These are phyloP conservation scores for Halichoeres trimaculatus DNA, from an alignment of 2,113 vertebrate species.

Conservation along the genomic window DNA sequence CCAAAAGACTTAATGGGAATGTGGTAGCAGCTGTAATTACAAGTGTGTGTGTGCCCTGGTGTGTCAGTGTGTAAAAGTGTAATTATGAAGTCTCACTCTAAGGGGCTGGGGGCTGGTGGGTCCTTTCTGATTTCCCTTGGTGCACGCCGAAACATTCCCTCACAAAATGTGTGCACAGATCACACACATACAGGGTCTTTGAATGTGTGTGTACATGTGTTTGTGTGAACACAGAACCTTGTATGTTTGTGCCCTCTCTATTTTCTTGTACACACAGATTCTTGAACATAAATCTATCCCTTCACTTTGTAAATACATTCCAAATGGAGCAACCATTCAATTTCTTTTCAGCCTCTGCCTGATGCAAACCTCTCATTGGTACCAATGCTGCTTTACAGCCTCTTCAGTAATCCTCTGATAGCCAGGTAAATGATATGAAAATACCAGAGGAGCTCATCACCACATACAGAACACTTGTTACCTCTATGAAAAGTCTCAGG, in stretches of 20 bases:
- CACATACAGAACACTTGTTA: background rate
- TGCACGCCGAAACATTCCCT: conserved; percentile 62
- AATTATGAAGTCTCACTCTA: conserved; percentile 75
- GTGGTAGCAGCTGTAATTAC: conserved; percentile 75
- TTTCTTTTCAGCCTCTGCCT: conserved; percentile 2
- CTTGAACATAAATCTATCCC: background rate
- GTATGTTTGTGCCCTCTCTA: background rate
- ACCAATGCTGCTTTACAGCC: conserved; percentile 5
- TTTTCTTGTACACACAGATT: background rate
- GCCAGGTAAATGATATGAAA: background rate
- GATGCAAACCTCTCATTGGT: conserved; percentile 3
- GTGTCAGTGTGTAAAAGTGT: conserved; percentile 64
- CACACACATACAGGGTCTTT: background rate
- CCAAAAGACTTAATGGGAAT: conserved; percentile 74
- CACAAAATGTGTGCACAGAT: conserved; percentile 1
- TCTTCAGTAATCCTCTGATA: background rate
- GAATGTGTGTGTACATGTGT: background rate
- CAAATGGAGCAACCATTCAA: background rate
- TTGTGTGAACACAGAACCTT: conserved; percentile 7
- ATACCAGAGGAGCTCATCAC: background rate
- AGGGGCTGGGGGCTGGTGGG: conserved; percentile 62
- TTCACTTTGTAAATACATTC: conserved; percentile 13
- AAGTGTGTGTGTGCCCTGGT: conserved; percentile 47
- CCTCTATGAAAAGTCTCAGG: background rate
- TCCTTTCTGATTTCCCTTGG: conserved; percentile 79